A percentile compares a stretch with the other conserved stretches of the same genome.
These are phyloP conservation scores for Drymodes brunneopygia DNA, from an alignment of 2,113 vertebrate species.

Conservation along the genomic window DNA sequence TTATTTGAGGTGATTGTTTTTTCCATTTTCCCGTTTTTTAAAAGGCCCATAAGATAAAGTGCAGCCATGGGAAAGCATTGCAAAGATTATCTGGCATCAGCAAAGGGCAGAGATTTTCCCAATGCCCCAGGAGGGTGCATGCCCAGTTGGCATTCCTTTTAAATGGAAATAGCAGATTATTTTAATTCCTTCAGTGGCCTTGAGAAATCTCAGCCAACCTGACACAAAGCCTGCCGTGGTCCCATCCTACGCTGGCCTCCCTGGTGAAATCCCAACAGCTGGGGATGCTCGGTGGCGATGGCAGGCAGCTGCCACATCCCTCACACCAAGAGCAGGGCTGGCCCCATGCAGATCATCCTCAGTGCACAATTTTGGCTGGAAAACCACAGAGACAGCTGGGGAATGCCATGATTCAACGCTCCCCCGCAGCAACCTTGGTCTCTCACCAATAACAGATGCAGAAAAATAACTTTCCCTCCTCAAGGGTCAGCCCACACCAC, in stretches of 20 bases:
- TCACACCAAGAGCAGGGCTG: neutral
- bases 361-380: neutral
- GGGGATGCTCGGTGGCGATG: fast-evolving
- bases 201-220: neutral
- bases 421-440: neutral
- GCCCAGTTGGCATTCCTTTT: neutral
- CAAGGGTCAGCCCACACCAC: neutral
- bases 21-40: neutral
- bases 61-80: neutral
- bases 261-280: neutral
- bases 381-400: neutral
- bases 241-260: fast-evolving
- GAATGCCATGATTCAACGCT: neutral
- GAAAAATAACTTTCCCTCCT: neutral
- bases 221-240: neutral
- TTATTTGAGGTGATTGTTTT: neutral
- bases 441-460: neutral
- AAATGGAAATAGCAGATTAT: neutral
- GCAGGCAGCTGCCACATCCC: neutral
- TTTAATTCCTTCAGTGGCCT: neutral
- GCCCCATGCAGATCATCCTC: neutral
- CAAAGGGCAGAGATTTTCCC: neutral
- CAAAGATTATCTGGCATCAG: neutral
- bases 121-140: neutral
- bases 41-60: neutral